Evolutionary conservation across 2,888 invertebrate genomes (phyloP), one percentile per base, ranked within the genome.

Genomic region (Chromoteleia sp.): DNA sequence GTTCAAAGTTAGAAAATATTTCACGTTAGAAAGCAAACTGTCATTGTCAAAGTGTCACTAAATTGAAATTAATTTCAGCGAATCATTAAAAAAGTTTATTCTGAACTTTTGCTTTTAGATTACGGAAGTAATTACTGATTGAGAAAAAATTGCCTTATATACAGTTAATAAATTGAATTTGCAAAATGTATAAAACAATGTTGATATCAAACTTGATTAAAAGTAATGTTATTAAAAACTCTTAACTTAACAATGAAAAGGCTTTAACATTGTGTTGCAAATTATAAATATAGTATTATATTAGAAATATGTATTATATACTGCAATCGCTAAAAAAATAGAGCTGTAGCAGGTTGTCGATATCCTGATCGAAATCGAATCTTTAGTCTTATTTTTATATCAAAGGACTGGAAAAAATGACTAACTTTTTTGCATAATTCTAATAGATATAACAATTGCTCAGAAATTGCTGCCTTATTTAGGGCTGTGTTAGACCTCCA

Each of bases 1-100:
- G 14, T 50, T 50, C 12, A 6, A 29, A 2, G 14, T 50, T n/a
- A n/a, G n/a, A n/a, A n/a, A n/a, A 5, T 14, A 29, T 50, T 25
- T 50, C 29, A 29, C 14, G 14, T 52, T 15, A 29, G 15, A 6
- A 52, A 2, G 25, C n/a, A 8, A 8, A 14, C 15, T 30, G n/a
- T n/a, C n/a, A n/a, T n/a, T n/a, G n/a, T 1, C 14, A 14, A 15
- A 52, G 30, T 52, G 29, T 30, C 52, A 52, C 29, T 52, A 30
- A 52, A 29, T 8, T 8, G 14, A 14, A 30, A 12, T 15, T 29
- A 29, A 52, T 52, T 30, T 14, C 29, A 15, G 8, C 7, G 7
- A 48, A 48, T 25, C 25, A 48, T 48, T 25, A 25, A 48, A 12
- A 25, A 48, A 48, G 25, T 25, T 48, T 48, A 25, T 39, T 39